A percentile compares a stretch with the other conserved stretches of the same genome.
Conservation (phyloP, 2,888 invertebrate genomes). For the Polydesmus complanatus region DNA sequence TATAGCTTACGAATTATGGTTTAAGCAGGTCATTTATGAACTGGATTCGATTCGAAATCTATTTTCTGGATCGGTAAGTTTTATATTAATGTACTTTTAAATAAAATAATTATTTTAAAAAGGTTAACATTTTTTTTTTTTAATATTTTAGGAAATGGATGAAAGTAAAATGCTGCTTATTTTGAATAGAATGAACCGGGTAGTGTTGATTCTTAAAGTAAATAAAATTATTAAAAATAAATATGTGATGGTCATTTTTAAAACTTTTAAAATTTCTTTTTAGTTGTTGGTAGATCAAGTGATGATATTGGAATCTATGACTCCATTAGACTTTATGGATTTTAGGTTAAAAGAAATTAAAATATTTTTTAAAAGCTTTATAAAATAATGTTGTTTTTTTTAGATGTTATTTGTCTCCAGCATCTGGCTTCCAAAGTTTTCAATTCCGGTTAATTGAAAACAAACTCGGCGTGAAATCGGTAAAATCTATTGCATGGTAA, state of each 20-base stretch:
- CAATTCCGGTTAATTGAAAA: conserved; percentile 94
- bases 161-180: conserved; percentile 88
- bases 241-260: not conserved
- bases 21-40: conserved; percentile 96
- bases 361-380: not conserved
- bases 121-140: conserved; percentile 8
- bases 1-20: conserved; percentile 96
- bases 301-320: conserved; percentile 96
- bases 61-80: conserved; percentile 45
- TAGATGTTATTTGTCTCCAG: conserved; percentile 76
- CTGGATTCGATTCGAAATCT: conserved; percentile 78
- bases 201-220: conserved; percentile 84
- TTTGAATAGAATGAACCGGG: conserved; percentile 73
- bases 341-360: conserved; percentile 42
- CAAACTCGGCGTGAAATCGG: conserved; percentile 52
- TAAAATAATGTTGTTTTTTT: conserved; percentile 17
- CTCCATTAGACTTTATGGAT: conserved; percentile 95
- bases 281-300: conserved; percentile 94
- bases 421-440: conserved; percentile 94
- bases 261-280: conserved; percentile 22
- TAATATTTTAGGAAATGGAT: conserved; percentile 47
- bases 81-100: conserved; percentile 16
- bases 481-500: no score
- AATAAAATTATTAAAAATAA: not conserved
- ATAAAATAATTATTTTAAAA: conserved; percentile 17